A percentile compares a stretch with the other conserved stretches of the same genome.
Evolutionary conservation across 2,888 invertebrate species (phyloP).

Genomic region (Labia minor): DNA sequence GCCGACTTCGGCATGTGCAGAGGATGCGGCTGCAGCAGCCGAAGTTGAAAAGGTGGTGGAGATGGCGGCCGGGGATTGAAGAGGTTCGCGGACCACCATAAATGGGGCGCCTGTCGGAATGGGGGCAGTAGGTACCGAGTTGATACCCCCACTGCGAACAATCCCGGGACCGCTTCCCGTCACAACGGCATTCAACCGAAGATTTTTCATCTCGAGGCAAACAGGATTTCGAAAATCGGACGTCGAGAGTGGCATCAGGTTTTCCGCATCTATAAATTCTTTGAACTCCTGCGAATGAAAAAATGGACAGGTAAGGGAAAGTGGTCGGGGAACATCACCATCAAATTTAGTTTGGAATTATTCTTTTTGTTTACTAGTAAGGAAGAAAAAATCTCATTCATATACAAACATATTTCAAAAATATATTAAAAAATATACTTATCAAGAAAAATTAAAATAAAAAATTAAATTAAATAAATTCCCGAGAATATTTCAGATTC

Average conservation of each 20-base stretch:
- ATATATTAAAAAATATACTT: too few relatives aligned
- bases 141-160: neutral
- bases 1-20: conserved; percentile 34
- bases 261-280: conserved; percentile 83
- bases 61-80: neutral
- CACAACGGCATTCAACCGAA: conserved; percentile 32
- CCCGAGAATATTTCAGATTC: too few relatives aligned
- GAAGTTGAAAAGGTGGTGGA: neutral
- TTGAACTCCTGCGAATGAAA: conserved; percentile 62
- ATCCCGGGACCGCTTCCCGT: neutral
- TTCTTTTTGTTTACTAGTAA: too few relatives aligned
- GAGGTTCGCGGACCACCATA: neutral
- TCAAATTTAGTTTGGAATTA: neutral
- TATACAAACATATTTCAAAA: too few relatives aligned
- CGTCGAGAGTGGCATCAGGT: conserved; percentile 73
- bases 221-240: conserved; percentile 75
- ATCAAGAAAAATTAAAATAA: too few relatives aligned
- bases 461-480: too few relatives aligned
- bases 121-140: conserved; percentile 22
- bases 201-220: conserved; percentile 65
- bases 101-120: conserved; percentile 16
- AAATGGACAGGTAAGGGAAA: neutral
- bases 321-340: neutral
- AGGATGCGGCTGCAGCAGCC: conserved; percentile 24
- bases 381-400: too few relatives aligned